Base-by-base conservation (phyloP, 2,113 vertebrate species). In the Fregata magnificens region DNA sequence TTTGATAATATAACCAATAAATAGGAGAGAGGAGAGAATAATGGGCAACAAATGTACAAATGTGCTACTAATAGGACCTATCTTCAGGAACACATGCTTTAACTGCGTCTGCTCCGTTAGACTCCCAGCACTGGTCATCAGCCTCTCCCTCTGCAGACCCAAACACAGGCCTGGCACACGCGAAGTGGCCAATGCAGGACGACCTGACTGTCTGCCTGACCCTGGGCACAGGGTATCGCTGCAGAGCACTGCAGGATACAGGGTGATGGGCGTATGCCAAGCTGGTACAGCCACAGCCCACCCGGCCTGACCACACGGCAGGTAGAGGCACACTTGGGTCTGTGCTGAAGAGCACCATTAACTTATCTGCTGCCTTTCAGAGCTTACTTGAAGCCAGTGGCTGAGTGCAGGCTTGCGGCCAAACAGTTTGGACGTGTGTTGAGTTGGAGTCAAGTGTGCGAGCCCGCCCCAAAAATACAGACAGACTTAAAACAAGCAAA, bases 181-280 rank as follows among this genome's bases (percentile, higher is more conserved):
- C 9, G 1, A 59, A 82, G 53, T 1, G 38, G 32, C 45, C 2
- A 10, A 12, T 72, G 66, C 11, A 58, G 50, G 58, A 58, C 25
- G 24, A 42, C 24, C 19, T 8, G 84, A 44, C n/a, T 9, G 2
- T 34, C 81, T 69, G 25, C 45, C 87, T 84, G 70, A 42, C 38
- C 29, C 67, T 45, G 26, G 59, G 72, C 44, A 36, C 55, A 32
- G 47, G 18, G 16, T 40, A 26, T 53, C 7, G 7, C 77, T 84
- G 74, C 44, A 67, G 34, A 69, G n/a, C 44, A 15, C 16, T 1
- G 3, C 9, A 62, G 70, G 20, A 34, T 2, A 10, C 42, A 63
- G 70, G 18, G 56, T 36, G 36, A 63, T 13, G 28, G 44, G 26
- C 0, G 0, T 65, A 42, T 50, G 53, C 36, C 45, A 31, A 0